These are phyloP conservation scores for Spodoptera frugiperda DNA, from an alignment of 1,140 invertebrate species.

Conservation along the genomic window DNA sequence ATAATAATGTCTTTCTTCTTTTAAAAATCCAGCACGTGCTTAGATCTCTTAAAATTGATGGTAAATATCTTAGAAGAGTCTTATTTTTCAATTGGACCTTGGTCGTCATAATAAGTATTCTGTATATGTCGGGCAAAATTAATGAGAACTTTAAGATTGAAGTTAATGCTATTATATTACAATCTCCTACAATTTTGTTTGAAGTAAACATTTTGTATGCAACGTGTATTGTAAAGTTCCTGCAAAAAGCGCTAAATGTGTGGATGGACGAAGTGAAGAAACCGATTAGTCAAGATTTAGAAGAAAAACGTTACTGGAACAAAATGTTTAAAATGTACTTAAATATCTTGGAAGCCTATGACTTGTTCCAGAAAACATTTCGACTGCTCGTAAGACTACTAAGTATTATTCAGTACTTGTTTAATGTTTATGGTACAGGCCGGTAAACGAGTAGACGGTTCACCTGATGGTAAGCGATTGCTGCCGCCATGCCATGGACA, in stretches of 20 bases:
- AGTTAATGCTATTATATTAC: no score
- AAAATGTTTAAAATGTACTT: not conserved
- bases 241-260: not conserved
- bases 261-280: not conserved
- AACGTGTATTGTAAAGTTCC: not conserved
- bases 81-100: not conserved
- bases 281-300: not conserved
- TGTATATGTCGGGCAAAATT: no score
- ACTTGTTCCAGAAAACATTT: not conserved
- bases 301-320: not conserved
- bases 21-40: conserved; percentile 9
- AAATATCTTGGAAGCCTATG: conserved; percentile 1
- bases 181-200: not conserved
- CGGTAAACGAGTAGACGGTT: no score
- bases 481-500: no score
- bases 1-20: not conserved
- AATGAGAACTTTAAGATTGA: no score
- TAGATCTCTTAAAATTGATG: not conserved
- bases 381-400: not conserved
- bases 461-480: no score
- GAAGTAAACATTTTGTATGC: not conserved
- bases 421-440: no score
- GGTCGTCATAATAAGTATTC: not conserved
- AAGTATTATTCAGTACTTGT: not conserved
- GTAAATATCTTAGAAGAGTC: not conserved